Evolutionary conservation across 1,140 invertebrate species (phyloP).

Genomic region (Zelostemma sp.): DNA sequence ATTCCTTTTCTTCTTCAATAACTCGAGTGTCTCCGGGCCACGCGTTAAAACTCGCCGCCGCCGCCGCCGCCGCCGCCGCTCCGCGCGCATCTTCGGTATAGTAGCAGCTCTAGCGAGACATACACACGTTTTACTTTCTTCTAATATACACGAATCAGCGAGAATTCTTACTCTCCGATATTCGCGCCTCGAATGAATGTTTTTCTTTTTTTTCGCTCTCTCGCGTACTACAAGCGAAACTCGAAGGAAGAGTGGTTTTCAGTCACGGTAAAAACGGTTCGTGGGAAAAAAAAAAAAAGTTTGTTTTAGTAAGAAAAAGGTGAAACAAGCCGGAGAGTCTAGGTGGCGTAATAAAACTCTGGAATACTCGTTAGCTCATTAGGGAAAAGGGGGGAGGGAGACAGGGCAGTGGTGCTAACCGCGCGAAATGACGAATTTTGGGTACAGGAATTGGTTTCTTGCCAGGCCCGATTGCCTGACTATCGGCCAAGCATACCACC

Average conservation of each 20-base stretch:
- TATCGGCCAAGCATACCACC: conserved; percentile 80
- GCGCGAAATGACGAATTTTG: conserved; percentile 66
- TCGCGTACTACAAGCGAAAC: too few relatives aligned
- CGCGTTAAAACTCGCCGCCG: too few relatives aligned
- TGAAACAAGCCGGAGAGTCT: too few relatives aligned
- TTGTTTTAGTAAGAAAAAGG: too few relatives aligned
- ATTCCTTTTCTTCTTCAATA: neutral
- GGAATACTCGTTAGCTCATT: too few relatives aligned
- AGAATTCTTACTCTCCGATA: too few relatives aligned
- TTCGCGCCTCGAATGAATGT: too few relatives aligned
- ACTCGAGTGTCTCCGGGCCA: too few relatives aligned
- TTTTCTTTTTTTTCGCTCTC: conserved; percentile 27
- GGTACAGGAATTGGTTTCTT: conserved; percentile 71
- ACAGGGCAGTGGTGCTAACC: conserved; percentile 68
- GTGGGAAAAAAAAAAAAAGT: conserved; percentile 37
- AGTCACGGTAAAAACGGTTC: conserved; percentile 60
- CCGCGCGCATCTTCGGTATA: too few relatives aligned
- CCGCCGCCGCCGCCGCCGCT: too few relatives aligned
- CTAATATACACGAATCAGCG: conserved; percentile 37
- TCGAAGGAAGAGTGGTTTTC: conserved; percentile 60
- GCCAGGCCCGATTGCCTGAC: conserved; percentile 83
- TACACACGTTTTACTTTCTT: conserved; percentile 38
- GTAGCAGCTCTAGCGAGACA: conserved; percentile 30
- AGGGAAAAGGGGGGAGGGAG: too few relatives aligned
- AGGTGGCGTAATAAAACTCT: conserved; percentile 22